These are phyloP conservation scores for Nemurella pictetii DNA, from an alignment of 2,888 invertebrate species.

Conservation along the genomic window DNA sequence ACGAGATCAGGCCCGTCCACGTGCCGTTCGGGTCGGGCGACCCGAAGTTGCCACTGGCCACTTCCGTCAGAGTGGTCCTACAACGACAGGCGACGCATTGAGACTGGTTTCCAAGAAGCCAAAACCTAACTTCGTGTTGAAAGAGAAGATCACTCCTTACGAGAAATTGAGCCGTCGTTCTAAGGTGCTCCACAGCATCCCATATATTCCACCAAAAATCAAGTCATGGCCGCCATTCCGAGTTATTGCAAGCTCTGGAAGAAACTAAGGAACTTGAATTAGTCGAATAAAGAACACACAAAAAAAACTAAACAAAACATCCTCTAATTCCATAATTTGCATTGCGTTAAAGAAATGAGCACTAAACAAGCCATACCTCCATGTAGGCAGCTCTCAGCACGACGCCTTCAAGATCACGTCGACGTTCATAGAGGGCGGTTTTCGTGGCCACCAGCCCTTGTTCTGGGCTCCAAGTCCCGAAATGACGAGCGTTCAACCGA, in stretches of 20 bases:
- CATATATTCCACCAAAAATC: neutral
- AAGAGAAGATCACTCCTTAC: no score
- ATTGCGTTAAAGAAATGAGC: no score
- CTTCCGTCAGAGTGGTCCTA: neutral
- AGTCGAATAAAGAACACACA: neutral
- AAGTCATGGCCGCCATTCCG: neutral
- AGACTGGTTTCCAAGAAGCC: no score
- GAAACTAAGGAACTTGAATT: no score
- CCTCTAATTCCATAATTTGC: no score
- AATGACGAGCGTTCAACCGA: neutral
- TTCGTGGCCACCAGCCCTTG: neutral
- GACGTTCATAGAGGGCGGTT: neutral
- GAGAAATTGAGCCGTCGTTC: neutral
- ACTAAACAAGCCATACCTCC: neutral
- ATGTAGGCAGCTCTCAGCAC: neutral
- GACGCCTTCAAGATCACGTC: neutral
- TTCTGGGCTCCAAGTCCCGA: neutral
- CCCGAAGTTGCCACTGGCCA: neutral
- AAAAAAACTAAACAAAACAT: no score
- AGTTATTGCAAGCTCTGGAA: neutral
- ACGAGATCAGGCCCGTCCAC: neutral
- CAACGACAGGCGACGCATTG: no score
- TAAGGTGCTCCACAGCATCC: neutral
- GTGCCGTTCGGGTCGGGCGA: neutral
- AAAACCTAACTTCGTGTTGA: no score